phyloP scores from a whole-genome alignment of 2,888 invertebrate genomes.

The Brachylomia viminalis region DNA sequence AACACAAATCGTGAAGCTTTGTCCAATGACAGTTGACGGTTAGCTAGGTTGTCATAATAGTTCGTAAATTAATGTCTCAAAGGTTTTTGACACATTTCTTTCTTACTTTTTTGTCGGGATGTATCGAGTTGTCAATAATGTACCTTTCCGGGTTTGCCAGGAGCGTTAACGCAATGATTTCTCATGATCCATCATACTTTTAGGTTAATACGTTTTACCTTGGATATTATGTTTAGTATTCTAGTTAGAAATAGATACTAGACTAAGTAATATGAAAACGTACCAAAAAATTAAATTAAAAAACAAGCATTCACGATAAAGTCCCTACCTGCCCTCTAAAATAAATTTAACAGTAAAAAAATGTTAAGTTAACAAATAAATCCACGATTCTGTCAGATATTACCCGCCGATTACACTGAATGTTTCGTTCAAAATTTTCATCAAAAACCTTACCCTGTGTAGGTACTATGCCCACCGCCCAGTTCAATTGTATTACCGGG shows the following conservation, averaged over 20 bases:
- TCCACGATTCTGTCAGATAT: not conserved
- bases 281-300: not conserved
- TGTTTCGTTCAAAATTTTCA: constrained; percentile 17
- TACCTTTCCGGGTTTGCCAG: not conserved
- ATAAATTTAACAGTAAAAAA: constrained; percentile 1
- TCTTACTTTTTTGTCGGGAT: constrained; percentile 6
- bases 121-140: constrained; percentile 8
- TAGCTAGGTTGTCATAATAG: not conserved
- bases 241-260: not conserved
- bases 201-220: constrained; percentile 20
- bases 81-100: constrained; percentile 27
- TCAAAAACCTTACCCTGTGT: constrained; percentile 1
- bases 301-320: not conserved
- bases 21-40: constrained; percentile 10
- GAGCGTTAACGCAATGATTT: constrained; percentile 27
- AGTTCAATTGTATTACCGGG: constrained; percentile 32
- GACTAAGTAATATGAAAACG: not conserved
- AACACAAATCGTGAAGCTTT: constrained; percentile 11
- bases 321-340: not conserved
- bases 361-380: not conserved
- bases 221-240: not conserved
- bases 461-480: constrained; percentile 24
- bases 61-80: constrained; percentile 35
- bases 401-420: constrained; percentile 10
- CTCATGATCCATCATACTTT: constrained; percentile 36